Evolutionary conservation across 2,888 invertebrate species (phyloP), one percentile per base, ranked within the genome.

Genomic region (Ctenicera cuprea): DNA sequence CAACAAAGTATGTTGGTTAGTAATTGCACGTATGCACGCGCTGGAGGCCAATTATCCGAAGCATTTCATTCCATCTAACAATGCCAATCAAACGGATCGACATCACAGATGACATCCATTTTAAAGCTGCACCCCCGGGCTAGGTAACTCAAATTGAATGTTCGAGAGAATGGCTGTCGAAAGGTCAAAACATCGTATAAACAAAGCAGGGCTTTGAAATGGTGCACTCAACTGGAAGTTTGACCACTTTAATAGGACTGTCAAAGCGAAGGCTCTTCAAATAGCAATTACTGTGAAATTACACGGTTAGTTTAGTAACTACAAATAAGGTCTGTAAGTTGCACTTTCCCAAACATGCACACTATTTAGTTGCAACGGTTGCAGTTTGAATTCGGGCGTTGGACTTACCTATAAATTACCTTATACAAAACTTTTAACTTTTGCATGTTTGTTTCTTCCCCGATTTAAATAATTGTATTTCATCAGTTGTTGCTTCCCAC

Each of bases 221-320:
- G 59, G 65, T 73, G 71, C 72, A 67, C 69, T 79, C 77, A 74
- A 66, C 77, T 78, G 77, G 77, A 80, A 78, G 77, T 78, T 80
- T 80, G 80, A 78, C 77, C 79, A 78, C 77, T 79, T 73, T 59
- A 77, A 67, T 48, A 57, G 73, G 18, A 61, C 45, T 72, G 72
- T 72, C 72, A 72, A 72, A 72, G 72, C 64, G 52, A 48, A 38
- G 33, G 64, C 71, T 71, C 71, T 71, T 71, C 64, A 63, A 71
- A 71, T 71, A 59, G 54, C 54, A 71, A 64, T 71, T 64, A 45
- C 71, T 57, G 16, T 14, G 12, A 66, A 72, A 72, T 72, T 65
- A 72, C 52, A 72, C 59, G 67, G 66, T 72, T 72, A 72, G 66
- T 66, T 71, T 66, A 48, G 50, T 67, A 68, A 33, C 68, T 66